Conservation (phyloP, 2,888 invertebrate genomes). For the Rhagonycha lutea region DNA sequence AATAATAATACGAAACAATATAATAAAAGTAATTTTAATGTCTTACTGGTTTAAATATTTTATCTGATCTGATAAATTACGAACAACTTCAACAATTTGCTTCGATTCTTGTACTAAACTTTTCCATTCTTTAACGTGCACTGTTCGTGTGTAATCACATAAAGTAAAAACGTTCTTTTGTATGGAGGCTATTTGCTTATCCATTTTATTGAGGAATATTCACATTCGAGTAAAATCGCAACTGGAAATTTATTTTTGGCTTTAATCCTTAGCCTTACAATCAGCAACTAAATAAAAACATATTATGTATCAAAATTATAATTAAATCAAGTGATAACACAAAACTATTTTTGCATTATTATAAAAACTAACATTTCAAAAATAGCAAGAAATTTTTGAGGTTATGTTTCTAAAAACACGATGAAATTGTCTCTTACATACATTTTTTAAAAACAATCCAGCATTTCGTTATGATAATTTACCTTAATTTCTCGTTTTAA, state of each 20-base stretch:
- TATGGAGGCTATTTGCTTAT: constrained; percentile 46
- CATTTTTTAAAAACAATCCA: too few relatives aligned
- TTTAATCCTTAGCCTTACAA: neutral
- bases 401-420: neutral
- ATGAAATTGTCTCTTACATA: too few relatives aligned
- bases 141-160: constrained; percentile 58
- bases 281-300: neutral
- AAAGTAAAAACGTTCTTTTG: constrained; percentile 61
- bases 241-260: neutral
- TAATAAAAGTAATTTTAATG: neutral
- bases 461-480: too few relatives aligned
- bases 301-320: neutral
- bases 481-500: too few relatives aligned
- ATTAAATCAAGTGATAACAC: neutral
- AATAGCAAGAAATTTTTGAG: neutral
- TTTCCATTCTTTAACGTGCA: constrained; percentile 57
- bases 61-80: constrained; percentile 60
- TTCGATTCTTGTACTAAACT: constrained; percentile 59
- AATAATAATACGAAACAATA: constrained; percentile 2
- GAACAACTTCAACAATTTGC: constrained; percentile 58
- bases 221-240: neutral
- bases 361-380: too few relatives aligned
- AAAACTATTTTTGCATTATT: neutral
- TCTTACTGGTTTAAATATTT: constrained; percentile 57
- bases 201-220: constrained; percentile 20